Evolutionary conservation across 2,888 invertebrate species (phyloP).

Genomic region (Onthophagus sagittarius): DNA sequence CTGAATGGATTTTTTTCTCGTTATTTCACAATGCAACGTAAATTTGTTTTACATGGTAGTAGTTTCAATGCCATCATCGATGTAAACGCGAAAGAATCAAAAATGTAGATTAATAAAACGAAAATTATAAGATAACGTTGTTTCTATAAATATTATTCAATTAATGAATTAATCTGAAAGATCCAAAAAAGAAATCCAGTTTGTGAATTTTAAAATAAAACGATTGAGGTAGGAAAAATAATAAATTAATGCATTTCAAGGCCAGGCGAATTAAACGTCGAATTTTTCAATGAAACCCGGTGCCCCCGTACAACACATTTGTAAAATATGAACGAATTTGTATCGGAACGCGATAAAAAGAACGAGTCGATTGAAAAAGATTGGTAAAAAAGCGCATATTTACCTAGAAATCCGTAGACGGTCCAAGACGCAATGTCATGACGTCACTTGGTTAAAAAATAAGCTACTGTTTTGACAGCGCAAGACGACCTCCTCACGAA

Average conservation of each 20-base stretch:
- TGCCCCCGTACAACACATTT: slow-evolving; percentile 26
- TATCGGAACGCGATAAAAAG: neutral
- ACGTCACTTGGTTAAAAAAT: slow-evolving; percentile 46
- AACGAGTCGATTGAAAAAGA: neutral
- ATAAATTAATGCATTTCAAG: slow-evolving; percentile 24
- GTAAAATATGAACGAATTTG: slow-evolving; percentile 28
- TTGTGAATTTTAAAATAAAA: slow-evolving; percentile 9
- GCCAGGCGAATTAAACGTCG: slow-evolving; percentile 19
- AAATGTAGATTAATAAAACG: neutral
- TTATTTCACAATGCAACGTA: too few relatives aligned
- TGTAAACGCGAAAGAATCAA: neutral
- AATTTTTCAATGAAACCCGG: slow-evolving; percentile 32
- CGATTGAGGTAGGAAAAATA: slow-evolving; percentile 19
- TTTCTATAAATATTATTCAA: neutral
- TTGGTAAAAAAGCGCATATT: slow-evolving; percentile 37
- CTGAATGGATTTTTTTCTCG: too few relatives aligned
- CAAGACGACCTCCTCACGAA: slow-evolving; percentile 32
- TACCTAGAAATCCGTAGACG: slow-evolving; percentile 40
- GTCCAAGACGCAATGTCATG: slow-evolving; percentile 48
- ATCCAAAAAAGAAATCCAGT: neutral
- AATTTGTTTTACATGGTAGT: neutral
- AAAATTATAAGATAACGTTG: neutral
- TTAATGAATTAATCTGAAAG: too few relatives aligned
- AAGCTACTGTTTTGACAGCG: slow-evolving; percentile 34
- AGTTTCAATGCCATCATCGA: neutral